Percentiles rank a stretch among this genome's conserved stretches.
Evolutionary conservation across 2,113 vertebrate species (phyloP).

Genomic region (Crotalus horridus): DNA sequence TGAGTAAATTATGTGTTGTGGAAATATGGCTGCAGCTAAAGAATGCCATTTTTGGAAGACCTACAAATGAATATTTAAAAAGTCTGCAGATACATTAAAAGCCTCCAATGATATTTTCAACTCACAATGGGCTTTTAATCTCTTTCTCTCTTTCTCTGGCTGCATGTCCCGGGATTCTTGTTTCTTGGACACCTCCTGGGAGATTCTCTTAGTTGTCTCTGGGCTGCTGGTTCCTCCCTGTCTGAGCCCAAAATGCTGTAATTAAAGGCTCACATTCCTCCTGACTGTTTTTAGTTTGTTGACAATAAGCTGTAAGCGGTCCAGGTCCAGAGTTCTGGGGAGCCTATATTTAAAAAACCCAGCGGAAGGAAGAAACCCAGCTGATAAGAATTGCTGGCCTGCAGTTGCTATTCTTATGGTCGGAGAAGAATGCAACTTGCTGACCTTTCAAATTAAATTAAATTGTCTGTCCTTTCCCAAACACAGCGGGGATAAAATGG

Average conservation of each 20-base stretch:
- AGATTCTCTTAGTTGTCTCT: conserved; percentile 37
- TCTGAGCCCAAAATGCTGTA: conserved; percentile 44
- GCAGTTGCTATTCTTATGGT: conserved; percentile 18
- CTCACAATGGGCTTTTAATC: neutral
- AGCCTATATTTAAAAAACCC: neutral
- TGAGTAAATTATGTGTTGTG: neutral
- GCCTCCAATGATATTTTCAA: neutral
- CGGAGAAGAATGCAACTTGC: conserved; percentile 19
- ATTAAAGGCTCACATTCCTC: conserved; percentile 47
- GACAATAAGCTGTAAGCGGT: conserved; percentile 39
- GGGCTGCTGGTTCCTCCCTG: conserved; percentile 31
- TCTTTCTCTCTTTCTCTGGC: neutral
- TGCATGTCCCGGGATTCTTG: neutral
- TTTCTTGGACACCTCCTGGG: conserved; percentile 17
- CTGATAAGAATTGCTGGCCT: conserved; percentile 29
- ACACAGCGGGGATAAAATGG: neutral
- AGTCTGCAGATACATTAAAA: neutral
- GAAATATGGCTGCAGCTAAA: neutral
- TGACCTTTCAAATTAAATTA: conserved; percentile 7
- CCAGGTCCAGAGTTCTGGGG: conserved; percentile 7
- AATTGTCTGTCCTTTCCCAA: conserved; percentile 15
- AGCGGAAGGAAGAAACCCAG: conserved; percentile 26
- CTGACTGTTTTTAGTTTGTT: conserved; percentile 37
- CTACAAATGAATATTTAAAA: neutral
- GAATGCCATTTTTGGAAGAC: neutral